Percentiles rank a stretch among this genome's conserved stretches.
Conservation (phyloP, 2,888 invertebrate species). For the Ochropleura plecta region DNA sequence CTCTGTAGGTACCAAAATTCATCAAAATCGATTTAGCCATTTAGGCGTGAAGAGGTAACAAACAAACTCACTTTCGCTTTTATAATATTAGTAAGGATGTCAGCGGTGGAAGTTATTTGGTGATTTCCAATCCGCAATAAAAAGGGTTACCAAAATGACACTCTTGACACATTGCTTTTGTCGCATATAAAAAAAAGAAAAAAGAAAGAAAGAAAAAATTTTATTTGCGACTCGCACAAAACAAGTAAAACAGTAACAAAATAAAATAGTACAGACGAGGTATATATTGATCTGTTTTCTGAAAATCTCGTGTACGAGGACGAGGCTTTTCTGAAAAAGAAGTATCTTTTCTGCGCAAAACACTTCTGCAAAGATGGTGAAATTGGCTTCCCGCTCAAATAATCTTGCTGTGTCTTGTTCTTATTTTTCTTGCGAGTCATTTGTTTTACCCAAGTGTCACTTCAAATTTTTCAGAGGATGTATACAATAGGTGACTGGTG, state of each 20-base stretch:
- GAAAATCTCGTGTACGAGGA: not conserved
- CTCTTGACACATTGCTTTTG: not conserved
- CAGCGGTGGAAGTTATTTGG: no score
- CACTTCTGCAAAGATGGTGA: not conserved
- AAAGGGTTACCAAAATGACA: not conserved
- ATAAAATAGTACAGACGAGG: no score
- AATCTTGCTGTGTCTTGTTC: not conserved
- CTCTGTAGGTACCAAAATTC: no score
- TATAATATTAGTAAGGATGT: no score
- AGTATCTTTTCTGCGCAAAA: not conserved
- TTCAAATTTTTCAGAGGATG: not conserved
- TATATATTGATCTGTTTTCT: not conserved
- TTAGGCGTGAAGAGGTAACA: no score
- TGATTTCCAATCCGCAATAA: no score
- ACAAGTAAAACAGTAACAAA: no score
- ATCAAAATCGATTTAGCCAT: no score
- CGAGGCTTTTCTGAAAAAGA: not conserved
- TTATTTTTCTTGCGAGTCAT: not conserved
- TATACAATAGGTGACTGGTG: not conserved
- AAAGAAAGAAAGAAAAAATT: no score
- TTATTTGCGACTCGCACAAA: no score
- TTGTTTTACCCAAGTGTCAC: slow-evolving; percentile 22
- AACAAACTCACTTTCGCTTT: no score
- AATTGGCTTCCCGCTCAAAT: not conserved
- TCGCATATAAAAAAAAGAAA: no score